Percentiles rank a stretch among this genome's conserved stretches.
These are phyloP conservation scores for Apus apus DNA, from an alignment of 2,113 vertebrate genomes.

Conservation along the genomic window DNA sequence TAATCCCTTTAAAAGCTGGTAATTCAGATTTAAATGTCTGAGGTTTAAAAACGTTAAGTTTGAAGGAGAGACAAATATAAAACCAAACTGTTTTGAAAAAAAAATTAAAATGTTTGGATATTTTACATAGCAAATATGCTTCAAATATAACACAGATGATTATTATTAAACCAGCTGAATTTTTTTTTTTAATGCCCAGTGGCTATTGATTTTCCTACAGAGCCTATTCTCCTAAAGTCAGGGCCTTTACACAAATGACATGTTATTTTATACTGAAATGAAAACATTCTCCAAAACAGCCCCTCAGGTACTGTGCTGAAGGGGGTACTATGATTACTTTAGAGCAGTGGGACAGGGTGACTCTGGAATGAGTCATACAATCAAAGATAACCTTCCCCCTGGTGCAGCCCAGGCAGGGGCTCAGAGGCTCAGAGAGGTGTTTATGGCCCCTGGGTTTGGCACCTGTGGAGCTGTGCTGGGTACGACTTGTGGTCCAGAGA, in stretches of 20 bases:
- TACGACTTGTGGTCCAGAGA: rapidly evolving
- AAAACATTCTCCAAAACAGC: neutral
- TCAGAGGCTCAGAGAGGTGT: neutral
- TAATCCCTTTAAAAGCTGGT: slow-evolving; percentile 43
- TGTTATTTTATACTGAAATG: neutral
- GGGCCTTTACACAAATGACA: neutral
- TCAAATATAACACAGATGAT: neutral
- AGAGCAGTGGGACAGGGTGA: neutral
- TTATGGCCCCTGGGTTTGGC: neutral
- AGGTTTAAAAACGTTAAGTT: slow-evolving; percentile 19
- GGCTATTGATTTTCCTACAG: neutral
- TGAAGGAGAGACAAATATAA: neutral
- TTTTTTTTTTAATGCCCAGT: neutral
- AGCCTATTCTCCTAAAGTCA: neutral
- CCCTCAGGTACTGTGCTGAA: neutral
- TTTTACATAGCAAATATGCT: neutral
- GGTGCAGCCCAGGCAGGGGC: neutral
- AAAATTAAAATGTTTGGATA: neutral
- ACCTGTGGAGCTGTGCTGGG: neutral
- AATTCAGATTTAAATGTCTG: neutral
- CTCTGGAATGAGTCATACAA: neutral
- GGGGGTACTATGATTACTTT: neutral
- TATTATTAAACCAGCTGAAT: neutral
- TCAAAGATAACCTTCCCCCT: neutral
- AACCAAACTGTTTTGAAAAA: neutral